A percentile compares a stretch with the other conserved stretches of the same genome.
Conservation (phyloP, 2,797 vertebrate species). For the Mus caroli region DNA sequence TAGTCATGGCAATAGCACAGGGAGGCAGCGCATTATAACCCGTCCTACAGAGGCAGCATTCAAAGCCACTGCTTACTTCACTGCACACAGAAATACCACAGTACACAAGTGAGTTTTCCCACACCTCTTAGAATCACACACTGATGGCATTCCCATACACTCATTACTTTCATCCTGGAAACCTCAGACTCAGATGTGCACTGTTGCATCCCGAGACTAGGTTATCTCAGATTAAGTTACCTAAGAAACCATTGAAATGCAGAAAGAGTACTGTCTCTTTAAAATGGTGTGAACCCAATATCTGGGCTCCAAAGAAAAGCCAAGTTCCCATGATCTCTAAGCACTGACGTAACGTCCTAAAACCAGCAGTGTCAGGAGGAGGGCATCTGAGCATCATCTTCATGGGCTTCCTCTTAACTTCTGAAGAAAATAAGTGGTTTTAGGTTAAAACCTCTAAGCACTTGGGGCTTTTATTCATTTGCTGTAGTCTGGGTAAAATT, state of each 20-base stretch:
- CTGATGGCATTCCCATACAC: neutral
- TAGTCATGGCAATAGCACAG: neutral
- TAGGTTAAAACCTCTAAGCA: slow-evolving; percentile 1
- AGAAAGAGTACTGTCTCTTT: slow-evolving; percentile 16
- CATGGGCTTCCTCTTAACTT: neutral
- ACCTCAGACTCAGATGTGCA: slow-evolving; percentile 29
- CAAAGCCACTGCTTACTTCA: slow-evolving; percentile 45
- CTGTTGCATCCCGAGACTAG: neutral
- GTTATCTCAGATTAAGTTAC: slow-evolving; percentile 45
- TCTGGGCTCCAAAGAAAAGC: slow-evolving; percentile 16
- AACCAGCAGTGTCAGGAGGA: neutral
- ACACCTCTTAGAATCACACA: neutral
- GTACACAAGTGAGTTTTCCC: neutral
- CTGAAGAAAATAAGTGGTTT: slow-evolving; percentile 15
- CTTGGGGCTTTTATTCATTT: neutral
- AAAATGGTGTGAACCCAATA: neutral
- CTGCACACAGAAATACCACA: neutral
- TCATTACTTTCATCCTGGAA: slow-evolving; percentile 16
- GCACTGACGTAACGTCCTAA: neutral
- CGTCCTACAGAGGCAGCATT: neutral
- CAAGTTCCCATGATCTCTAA: slow-evolving; percentile 15
- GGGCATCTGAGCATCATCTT: neutral
- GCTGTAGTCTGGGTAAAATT: neutral
- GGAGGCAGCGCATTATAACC: slow-evolving; percentile 11
- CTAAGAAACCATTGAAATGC: slow-evolving; percentile 32